A percentile compares a stretch with the other conserved stretches of the same genome.
These are phyloP conservation scores for Thinocorus orbignyianus DNA, from an alignment of 2,113 vertebrate species.

Conservation along the genomic window DNA sequence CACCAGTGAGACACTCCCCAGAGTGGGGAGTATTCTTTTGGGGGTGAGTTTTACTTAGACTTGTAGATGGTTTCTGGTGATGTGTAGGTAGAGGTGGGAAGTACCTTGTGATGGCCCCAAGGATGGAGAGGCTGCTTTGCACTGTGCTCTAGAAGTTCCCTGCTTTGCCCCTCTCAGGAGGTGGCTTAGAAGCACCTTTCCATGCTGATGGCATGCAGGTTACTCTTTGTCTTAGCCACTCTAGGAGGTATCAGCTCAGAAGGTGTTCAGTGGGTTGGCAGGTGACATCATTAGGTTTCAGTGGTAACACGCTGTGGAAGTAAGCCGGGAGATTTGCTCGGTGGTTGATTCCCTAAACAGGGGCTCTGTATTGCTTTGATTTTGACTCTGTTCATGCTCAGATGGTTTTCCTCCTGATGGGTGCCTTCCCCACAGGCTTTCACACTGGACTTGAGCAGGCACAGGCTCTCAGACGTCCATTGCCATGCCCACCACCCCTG, in stretches of 20 bases:
- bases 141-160: not conserved
- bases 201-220: rapidly evolving
- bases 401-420: not conserved
- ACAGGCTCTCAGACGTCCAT: rapidly evolving
- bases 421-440: not conserved
- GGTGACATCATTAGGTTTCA: not conserved
- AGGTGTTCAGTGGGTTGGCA: not conserved
- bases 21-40: rapidly evolving
- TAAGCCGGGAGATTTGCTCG: not conserved
- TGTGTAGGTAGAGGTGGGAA: not conserved
- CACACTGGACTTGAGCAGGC: not conserved
- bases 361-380: not conserved
- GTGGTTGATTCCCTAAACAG: not conserved
- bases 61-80: not conserved
- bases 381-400: not conserved
- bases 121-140: not conserved
- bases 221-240: not conserved
- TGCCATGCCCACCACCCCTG: rapidly evolving
- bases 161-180: not conserved
- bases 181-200: not conserved
- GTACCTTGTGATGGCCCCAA: not conserved
- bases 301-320: not conserved
- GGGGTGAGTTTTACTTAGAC: not conserved
- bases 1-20: not conserved
- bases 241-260: not conserved